phyloP scores from a whole-genome alignment of 1,140 invertebrate genomes.

The Lepidostoma basale region DNA sequence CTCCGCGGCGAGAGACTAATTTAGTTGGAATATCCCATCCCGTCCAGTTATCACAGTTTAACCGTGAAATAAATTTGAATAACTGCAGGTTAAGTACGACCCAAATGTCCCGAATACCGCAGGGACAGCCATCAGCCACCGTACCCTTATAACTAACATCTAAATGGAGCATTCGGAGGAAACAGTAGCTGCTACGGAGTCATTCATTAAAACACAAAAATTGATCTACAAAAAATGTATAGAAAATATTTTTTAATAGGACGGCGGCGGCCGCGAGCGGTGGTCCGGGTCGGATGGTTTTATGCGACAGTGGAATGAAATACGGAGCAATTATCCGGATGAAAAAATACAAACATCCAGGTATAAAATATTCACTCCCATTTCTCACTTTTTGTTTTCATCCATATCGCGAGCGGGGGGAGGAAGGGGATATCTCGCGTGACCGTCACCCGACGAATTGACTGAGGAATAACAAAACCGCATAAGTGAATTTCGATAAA shows the following conservation, averaged over 20 bases:
- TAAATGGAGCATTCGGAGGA: constrained; percentile 12
- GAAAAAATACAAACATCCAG: constrained; percentile 44
- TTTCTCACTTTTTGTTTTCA: constrained; percentile 34
- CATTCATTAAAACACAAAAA: constrained; percentile 34
- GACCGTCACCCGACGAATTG: constrained; percentile 4
- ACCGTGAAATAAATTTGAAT: neutral
- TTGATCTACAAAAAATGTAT: constrained; percentile 37
- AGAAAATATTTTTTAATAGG: constrained; percentile 40
- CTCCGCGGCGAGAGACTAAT: too few species aligned
- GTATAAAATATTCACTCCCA: constrained; percentile 42
- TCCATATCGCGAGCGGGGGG: constrained; percentile 26
- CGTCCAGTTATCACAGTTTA: too few species aligned
- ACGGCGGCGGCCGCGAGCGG: constrained; percentile 2
- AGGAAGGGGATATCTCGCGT: neutral
- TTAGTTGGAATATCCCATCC: too few species aligned
- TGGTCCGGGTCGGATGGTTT: constrained; percentile 38
- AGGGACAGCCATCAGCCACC: neutral
- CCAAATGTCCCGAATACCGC: neutral
- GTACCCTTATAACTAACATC: constrained; percentile 18
- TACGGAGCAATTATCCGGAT: constrained; percentile 45
- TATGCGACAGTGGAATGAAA: constrained; percentile 45
- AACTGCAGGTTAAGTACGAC: neutral
- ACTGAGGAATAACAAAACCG: too few species aligned
- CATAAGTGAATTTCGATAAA: too few species aligned
- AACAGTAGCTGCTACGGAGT: constrained; percentile 25